Evolutionary conservation across 2,888 invertebrate species (phyloP), one percentile per base, ranked within the genome.

Genomic region (Oligia strigilis): DNA sequence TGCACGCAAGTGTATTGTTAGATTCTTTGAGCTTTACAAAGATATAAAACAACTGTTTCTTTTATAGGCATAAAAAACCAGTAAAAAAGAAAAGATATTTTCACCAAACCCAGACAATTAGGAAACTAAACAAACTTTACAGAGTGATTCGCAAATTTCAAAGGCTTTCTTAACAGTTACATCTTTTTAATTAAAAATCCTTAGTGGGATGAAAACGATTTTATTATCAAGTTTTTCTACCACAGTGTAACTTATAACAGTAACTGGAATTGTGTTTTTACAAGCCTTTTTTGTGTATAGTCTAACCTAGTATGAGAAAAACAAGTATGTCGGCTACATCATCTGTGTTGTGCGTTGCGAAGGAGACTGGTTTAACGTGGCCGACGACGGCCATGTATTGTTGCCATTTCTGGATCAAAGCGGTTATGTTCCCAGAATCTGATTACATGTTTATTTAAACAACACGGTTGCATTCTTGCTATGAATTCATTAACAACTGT

Each of bases 171-270:
- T 78, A 80, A 73, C 67, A 65, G 77, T 77, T 73, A 78, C 71
- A 71, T 76, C 67, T 77, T 80, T 80, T 79, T 55, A 75, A 83
- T 85, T 88, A 80, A 86, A 82, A 75, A 73, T 77, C 80, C 72
- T 67, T 72, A 72, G 60, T 77, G 71, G 23, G 79, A 84, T 84
- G 65, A 80, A 84, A 86, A 82, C 60, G 81, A 82, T 88, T 84
- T 66, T 43, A 76, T 80, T 80, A 80, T 69, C 4, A 70, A 67
- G 49, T 81, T 82, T 80, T 72, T 23, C n/a, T 19, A 8, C 29
- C 43, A 19, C 58, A 60, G 36, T 43, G 19, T 72, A 77, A 72
- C 64, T 71, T 67, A 74, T 74, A 72, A 72, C 29, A 65, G 65
- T 71, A 77, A 76, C 72, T 72, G 55, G 74, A 80, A 66, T 87